Evolutionary conservation across 2,113 vertebrate species (phyloP).

Genomic region (Pristiophorus japonicus): DNA sequence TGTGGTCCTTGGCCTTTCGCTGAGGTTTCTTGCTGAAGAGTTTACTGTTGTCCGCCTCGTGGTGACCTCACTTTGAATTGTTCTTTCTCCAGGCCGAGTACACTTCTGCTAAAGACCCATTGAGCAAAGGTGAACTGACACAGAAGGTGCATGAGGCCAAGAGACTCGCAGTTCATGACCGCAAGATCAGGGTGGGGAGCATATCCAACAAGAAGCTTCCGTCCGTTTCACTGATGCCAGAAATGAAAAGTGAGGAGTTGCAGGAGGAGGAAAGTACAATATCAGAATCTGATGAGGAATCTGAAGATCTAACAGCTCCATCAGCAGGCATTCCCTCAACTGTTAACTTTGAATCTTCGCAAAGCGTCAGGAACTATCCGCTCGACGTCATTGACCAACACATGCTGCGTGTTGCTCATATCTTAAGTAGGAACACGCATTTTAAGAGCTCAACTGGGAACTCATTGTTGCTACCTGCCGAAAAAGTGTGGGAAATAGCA

Average conservation of each 20-base stretch:
- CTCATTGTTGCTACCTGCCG: neutral
- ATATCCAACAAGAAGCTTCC: neutral
- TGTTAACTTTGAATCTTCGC: neutral
- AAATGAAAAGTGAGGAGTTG: neutral
- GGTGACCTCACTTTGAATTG: neutral
- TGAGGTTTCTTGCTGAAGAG: neutral
- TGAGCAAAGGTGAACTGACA: neutral
- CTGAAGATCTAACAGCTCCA: neutral
- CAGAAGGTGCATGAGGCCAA: neutral
- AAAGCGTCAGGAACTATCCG: slow-evolving; percentile 24
- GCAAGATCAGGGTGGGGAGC: neutral
- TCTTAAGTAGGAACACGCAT: slow-evolving; percentile 15
- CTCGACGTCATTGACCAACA: neutral
- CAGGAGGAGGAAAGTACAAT: neutral
- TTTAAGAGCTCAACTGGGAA: neutral
- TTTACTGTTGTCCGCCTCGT: neutral
- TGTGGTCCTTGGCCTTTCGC: neutral
- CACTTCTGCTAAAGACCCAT: rapidly evolving
- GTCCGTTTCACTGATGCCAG: rapidly evolving
- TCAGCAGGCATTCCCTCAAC: neutral
- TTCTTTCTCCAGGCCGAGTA: neutral
- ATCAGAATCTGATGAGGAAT: neutral
- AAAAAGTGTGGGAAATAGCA: slow-evolving; percentile 50
- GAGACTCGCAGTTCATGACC: neutral
- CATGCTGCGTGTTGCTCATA: slow-evolving; percentile 36